Conservation (phyloP, 2,888 invertebrate species). For the Drosophila conformis region DNA sequence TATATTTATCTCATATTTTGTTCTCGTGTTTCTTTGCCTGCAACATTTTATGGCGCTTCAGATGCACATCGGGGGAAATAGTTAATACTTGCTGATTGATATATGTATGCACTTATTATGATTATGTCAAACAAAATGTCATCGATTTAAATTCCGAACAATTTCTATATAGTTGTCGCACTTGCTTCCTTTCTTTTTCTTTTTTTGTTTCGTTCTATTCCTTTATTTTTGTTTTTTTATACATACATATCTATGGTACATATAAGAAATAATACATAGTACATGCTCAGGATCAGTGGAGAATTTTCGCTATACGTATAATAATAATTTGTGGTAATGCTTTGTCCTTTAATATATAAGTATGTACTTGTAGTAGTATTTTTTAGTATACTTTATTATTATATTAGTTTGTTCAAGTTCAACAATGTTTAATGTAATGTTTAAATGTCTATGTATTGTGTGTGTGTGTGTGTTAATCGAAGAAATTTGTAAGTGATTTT, state of each 20-base stretch:
- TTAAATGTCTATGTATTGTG: constrained; percentile 24
- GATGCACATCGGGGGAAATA: constrained; percentile 57
- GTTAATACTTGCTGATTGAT: constrained; percentile 71
- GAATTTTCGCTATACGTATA: constrained; percentile 68
- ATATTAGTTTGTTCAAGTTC: constrained; percentile 63
- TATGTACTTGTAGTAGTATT: constrained; percentile 49
- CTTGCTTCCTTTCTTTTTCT: constrained; percentile 10
- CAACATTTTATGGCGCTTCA: constrained; percentile 67
- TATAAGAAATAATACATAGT: constrained; percentile 68
- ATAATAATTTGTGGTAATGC: constrained; percentile 66
- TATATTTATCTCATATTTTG: constrained; percentile 40
- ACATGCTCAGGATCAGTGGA: constrained; percentile 68
- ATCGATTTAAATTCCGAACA: constrained; percentile 49
- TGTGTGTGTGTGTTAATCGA: constrained; percentile 33
- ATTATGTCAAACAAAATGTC: constrained; percentile 44
- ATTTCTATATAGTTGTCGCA: constrained; percentile 31
- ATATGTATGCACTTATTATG: constrained; percentile 38
- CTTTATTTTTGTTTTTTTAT: constrained; percentile 28
- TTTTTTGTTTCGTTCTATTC: not conserved
- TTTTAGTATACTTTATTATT: constrained; percentile 35
- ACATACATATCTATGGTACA: constrained; percentile 67
- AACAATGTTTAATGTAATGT: constrained; percentile 66
- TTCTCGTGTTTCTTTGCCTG: constrained; percentile 25
- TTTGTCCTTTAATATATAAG: constrained; percentile 52
- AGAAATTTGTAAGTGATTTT: constrained; percentile 52